phyloP scores from a whole-genome alignment of 2,888 invertebrate genomes.

The Enoplolaimus lenunculus region DNA sequence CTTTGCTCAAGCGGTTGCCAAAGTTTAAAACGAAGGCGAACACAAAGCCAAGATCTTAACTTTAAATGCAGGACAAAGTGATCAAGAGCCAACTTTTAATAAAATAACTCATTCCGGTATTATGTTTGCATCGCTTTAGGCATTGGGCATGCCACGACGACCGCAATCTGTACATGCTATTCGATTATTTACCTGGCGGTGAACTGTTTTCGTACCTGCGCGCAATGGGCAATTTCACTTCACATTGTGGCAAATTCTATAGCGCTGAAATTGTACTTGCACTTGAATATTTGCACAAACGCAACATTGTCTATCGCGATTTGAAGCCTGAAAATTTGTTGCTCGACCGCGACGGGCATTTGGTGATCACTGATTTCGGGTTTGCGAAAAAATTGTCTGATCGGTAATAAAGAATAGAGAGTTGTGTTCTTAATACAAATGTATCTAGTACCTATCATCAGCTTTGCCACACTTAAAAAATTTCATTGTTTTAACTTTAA shows the following conservation, averaged over 20 bases:
- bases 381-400: constrained; percentile 87
- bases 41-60: too few species aligned
- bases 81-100: too few species aligned
- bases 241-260: constrained; percentile 71
- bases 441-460: too few species aligned
- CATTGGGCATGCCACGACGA: constrained; percentile 81
- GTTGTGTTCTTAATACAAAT: too few species aligned
- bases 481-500: too few species aligned
- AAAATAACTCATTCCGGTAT: too few species aligned
- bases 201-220: constrained; percentile 89
- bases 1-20: too few species aligned
- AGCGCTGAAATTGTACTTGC: constrained; percentile 84
- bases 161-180: constrained; percentile 82
- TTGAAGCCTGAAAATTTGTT: constrained; percentile 86
- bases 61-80: too few species aligned
- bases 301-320: constrained; percentile 63
- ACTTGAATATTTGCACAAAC: constrained; percentile 76
- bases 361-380: constrained; percentile 94
- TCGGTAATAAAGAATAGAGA: too few species aligned
- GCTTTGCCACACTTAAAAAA: too few species aligned
- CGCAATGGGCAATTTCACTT: constrained; percentile 67
- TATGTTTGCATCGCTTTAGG: constrained; percentile 56
- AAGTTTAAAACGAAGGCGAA: too few species aligned
- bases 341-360: constrained; percentile 76
- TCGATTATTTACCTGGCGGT: constrained; percentile 90